Evolutionary conservation across 2,888 invertebrate genomes (phyloP), one percentile per base, ranked within the genome.

Genomic region (Paralinhomoeus sp.): DNA sequence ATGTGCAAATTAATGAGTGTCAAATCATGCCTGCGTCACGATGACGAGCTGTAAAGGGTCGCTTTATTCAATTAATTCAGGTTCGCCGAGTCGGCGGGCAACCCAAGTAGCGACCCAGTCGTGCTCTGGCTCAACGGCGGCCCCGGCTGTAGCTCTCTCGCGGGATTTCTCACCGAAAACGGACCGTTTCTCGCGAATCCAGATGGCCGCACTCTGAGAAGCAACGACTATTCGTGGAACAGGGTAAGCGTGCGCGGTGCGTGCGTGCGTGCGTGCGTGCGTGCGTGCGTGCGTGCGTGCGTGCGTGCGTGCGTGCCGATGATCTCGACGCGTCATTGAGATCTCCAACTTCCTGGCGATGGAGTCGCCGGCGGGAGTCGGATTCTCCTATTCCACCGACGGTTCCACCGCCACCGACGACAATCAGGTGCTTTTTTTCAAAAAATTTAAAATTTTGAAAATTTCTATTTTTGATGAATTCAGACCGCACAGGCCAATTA

Each of bases 311-410:
- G n/a, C n/a, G n/a, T n/a, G n/a, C n/a, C n/a, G n/a, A n/a, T n/a
- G n/a, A n/a, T n/a, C n/a, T n/a, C n/a, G n/a, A n/a, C n/a, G n/a
- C n/a, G n/a, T n/a, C n/a, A n/a, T n/a, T 31, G 34, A 68, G 65
- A 47, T 63, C n/a, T 63, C 66, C 18, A 68, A 67, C 50, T 61
- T 68, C 48, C 42, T 68, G 37, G 68, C 63, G 48, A 45, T 68
- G 45, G 68, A 68, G 52, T 58, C 67, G 2, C 68, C 67, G 20
- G 67, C 66, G 21, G 67, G 67, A 35, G 68, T 68, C 31, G 68
- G 68, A 1, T 68, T 57, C 49, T 68, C 67, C 1, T 68, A 65
- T 50, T 53, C 62, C 13, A 50, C 50, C 23, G 60, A 62, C 50
- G 53, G 56, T 37, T 57, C 63, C 35, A 62, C 62, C 50, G 57